Base-by-base conservation (phyloP, 1,140 invertebrate genomes). In the Leptopilina clavipes region DNA sequence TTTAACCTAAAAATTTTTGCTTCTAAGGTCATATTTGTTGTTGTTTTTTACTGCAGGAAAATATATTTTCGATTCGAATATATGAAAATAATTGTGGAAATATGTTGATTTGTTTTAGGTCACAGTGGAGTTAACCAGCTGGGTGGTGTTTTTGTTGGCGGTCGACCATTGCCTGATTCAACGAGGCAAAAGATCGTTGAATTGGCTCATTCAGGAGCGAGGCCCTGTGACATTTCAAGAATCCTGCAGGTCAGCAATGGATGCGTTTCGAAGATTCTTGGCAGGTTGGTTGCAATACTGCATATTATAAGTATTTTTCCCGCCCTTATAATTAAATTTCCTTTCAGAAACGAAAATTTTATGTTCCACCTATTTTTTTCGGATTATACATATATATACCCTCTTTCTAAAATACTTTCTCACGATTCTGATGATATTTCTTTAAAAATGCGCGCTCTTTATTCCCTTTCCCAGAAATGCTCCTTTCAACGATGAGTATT, bases 51-150 rank as follows among this genome's bases (percentile, higher is more conserved):
- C 1, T 31, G 6, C 1, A 31, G 1, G 25, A 3, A 31, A 31
- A 31, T 6, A 31, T 31, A 31, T 31, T 31, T n/a, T n/a, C n/a
- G 6, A 31, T 31, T 31, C 1, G 25, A 3, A 31, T 3, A 31
- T n/a, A 31, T 31, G 1, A 6, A 40, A 40, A 8, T 40, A 6
- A 40, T 40, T 40, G 37, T 40, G 9, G 7, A 5, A 40, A 40
- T 3, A 40, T 40, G 37, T 40, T 6, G 2, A 40, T 76, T 76
- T 79, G 43, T 88, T 85, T 52, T 93, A 95, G 97, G 97, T 90
- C 97, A 98, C 93, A 97, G 96, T 90, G 97, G 98, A 84, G 96
- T 99, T 86, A 99, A 99, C 93, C 98, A 99, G 93, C 93, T 99
- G 86, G 98, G 98, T 79, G 98, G 98, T 82, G 97, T 98, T 72